Conservation (phyloP, 2,113 vertebrate genomes). For the Scopus umbretta region DNA sequence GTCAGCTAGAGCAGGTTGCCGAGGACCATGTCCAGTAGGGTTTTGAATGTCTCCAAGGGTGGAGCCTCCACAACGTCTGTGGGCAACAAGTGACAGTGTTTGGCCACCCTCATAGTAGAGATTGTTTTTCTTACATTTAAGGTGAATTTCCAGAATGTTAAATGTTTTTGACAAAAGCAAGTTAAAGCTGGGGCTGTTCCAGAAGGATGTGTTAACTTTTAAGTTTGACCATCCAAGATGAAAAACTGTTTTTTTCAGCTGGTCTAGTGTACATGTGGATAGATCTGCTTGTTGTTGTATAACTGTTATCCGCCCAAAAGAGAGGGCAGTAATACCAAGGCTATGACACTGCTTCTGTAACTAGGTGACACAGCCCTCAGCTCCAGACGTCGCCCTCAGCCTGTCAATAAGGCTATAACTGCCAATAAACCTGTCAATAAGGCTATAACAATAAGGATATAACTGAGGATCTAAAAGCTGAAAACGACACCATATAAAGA, state of each 20-base stretch:
- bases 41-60: background rate
- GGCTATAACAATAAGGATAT: background rate
- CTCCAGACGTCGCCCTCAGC: background rate
- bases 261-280: background rate
- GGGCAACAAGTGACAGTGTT: background rate
- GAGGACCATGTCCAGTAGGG: too few relatives aligned
- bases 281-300: background rate
- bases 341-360: background rate
- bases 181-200: background rate
- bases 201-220: background rate
- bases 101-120: background rate
- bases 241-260: background rate
- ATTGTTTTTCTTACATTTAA: background rate
- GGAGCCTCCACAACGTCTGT: background rate
- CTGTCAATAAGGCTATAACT: background rate
- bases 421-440: too few relatives aligned
- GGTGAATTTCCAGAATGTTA: background rate
- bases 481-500: background rate
- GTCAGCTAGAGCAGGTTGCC: background rate
- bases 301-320: background rate
- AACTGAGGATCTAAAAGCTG: background rate
- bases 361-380: accelerated
- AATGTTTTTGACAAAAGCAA: background rate
- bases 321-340: background rate
- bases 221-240: background rate